Evolutionary conservation across 1,140 invertebrate genomes (phyloP).

Genomic region (Hirudo medicinalis): DNA sequence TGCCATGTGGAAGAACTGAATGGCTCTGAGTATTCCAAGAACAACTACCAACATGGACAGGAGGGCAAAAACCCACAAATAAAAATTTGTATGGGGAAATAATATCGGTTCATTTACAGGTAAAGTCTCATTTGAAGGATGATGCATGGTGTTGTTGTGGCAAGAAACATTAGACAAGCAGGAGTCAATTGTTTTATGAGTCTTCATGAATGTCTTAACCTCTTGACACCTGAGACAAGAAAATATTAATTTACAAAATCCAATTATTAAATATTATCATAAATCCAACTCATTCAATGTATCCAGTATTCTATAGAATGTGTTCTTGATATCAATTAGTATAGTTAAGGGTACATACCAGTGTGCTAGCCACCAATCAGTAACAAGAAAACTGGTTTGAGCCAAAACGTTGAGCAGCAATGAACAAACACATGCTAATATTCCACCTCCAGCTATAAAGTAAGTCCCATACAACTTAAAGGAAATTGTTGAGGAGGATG

Average conservation of each 20-base stretch:
- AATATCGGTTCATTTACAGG: too few species aligned
- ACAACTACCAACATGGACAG: conserved; percentile 38
- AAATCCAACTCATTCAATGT: too few species aligned
- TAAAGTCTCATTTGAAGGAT: too few species aligned
- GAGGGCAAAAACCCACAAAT: conserved; percentile 38
- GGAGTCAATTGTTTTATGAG: not conserved
- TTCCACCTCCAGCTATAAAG: too few species aligned
- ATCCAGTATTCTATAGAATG: too few species aligned
- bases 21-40: conserved; percentile 47
- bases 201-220: too few species aligned
- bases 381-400: conserved; percentile 54
- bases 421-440: too few species aligned
- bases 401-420: conserved; percentile 46
- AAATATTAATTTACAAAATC: too few species aligned
- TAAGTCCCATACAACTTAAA: too few species aligned
- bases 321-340: not conserved
- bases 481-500: too few species aligned
- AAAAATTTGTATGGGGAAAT: not conserved
- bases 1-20: conserved; percentile 62
- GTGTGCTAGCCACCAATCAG: conserved; percentile 65
- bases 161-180: not conserved
- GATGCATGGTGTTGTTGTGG: not conserved
- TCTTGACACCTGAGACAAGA: too few species aligned
- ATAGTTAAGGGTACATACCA: conserved; percentile 45
- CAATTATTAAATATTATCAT: too few species aligned